Percentiles rank a stretch among this genome's conserved stretches.
Evolutionary conservation across 2,888 invertebrate genomes (phyloP).

Genomic region (Idaea straminata): DNA sequence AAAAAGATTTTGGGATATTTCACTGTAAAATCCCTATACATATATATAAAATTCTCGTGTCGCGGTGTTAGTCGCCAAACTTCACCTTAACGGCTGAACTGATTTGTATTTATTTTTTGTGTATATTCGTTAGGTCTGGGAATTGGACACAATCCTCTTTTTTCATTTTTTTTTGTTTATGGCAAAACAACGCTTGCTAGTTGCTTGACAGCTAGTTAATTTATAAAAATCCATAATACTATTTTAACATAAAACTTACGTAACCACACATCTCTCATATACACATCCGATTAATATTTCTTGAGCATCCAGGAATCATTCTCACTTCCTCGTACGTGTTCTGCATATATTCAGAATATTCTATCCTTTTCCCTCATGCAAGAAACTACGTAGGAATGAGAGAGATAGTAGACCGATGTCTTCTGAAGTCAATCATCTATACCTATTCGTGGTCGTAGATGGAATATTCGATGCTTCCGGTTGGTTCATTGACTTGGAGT

Average conservation of each 20-base stretch:
- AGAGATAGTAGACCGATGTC: constrained; percentile 46
- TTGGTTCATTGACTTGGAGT: constrained; percentile 58
- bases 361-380: constrained; percentile 40
- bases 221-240: constrained; percentile 9
- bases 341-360: constrained; percentile 57
- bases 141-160: too few species aligned
- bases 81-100: too few species aligned
- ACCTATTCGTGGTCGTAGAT: constrained; percentile 68
- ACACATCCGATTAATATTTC: constrained; percentile 69
- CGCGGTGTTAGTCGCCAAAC: too few species aligned
- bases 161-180: too few species aligned
- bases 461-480: constrained; percentile 76
- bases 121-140: too few species aligned
- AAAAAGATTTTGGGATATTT: too few species aligned
- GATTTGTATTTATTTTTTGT: too few species aligned
- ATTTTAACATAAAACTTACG: constrained; percentile 27
- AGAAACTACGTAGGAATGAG: constrained; percentile 31
- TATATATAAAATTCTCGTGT: too few species aligned
- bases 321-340: constrained; percentile 75
- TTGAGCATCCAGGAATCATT: constrained; percentile 64
- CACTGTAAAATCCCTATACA: too few species aligned
- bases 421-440: constrained; percentile 76
- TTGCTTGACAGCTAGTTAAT: background rate
- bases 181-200: background rate
- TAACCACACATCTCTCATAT: constrained; percentile 39